A percentile compares a stretch with the other conserved stretches of the same genome.
Conservation (phyloP, 2,113 vertebrate genomes). For the Corythornis vintsioides region DNA sequence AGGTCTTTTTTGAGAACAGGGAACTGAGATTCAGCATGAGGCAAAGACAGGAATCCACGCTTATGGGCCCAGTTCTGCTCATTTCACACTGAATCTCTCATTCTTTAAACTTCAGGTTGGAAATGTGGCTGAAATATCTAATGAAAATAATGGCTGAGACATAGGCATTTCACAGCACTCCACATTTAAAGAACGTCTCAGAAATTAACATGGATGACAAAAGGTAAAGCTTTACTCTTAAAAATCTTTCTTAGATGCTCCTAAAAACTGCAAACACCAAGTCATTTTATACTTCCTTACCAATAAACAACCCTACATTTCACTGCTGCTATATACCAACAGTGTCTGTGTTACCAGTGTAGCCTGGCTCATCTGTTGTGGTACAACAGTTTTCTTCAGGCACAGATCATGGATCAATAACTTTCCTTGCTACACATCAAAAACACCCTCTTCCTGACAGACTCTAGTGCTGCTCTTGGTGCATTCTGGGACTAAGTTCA, state of each 20-base stretch:
- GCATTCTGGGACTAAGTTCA: constrained; percentile 32
- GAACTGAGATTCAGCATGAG: accelerated
- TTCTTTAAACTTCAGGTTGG: background rate
- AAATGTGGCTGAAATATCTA: background rate
- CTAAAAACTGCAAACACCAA: background rate
- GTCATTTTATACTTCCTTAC: background rate
- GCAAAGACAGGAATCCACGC: background rate
- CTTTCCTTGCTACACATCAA: constrained; percentile 34
- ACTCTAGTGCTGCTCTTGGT: background rate
- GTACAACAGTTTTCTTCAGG: constrained; percentile 14
- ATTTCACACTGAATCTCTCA: background rate
- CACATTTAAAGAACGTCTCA: background rate
- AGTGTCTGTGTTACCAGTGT: background rate
- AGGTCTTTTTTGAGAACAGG: background rate
- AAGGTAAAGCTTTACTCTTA: background rate
- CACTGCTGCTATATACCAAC: background rate
- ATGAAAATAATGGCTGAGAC: background rate
- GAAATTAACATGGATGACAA: background rate
- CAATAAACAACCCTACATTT: background rate
- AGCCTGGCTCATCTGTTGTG: constrained; percentile 1
- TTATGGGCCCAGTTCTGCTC: background rate
- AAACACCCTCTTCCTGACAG: background rate
- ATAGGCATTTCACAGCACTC: accelerated
- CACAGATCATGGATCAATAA: constrained; percentile 52
- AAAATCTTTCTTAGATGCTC: background rate